A percentile compares a stretch with the other conserved stretches of the same genome.
Evolutionary conservation across 2,113 vertebrate genomes (phyloP).

Genomic region (Daubentonia madagascariensis): DNA sequence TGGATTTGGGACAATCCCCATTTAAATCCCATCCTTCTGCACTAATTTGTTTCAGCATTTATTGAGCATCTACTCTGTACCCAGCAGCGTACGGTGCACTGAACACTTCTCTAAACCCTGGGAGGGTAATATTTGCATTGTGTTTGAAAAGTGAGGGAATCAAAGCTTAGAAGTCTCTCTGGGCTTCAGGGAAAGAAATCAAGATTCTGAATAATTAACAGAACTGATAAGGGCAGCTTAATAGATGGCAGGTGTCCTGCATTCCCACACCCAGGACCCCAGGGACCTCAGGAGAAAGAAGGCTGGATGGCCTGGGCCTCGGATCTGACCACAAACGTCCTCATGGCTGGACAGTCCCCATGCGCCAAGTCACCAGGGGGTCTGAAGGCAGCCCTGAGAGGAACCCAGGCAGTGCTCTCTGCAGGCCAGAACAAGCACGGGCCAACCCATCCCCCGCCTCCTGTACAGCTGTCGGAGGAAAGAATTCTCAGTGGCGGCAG

Average conservation of each 20-base stretch:
- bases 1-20: background rate
- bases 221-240: background rate
- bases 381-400: background rate
- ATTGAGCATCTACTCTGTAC: background rate
- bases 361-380: background rate
- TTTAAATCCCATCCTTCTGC: background rate
- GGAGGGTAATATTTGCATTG: background rate
- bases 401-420: background rate
- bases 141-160: background rate
- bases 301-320: background rate
- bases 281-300: background rate
- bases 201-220: background rate
- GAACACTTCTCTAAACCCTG: background rate
- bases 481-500: background rate
- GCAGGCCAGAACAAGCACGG: background rate
- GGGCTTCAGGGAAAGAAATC: background rate
- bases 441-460: background rate
- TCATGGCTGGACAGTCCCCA: background rate
- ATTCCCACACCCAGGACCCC: background rate
- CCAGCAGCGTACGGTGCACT: fast-evolving
- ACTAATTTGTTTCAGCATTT: background rate
- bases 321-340: background rate
- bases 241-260: background rate
- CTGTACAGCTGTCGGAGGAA: background rate
- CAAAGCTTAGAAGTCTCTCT: background rate